Percentiles rank a stretch among this genome's conserved stretches.
Conservation (phyloP, 2,797 vertebrate species). For the Somateria mollissima region DNA sequence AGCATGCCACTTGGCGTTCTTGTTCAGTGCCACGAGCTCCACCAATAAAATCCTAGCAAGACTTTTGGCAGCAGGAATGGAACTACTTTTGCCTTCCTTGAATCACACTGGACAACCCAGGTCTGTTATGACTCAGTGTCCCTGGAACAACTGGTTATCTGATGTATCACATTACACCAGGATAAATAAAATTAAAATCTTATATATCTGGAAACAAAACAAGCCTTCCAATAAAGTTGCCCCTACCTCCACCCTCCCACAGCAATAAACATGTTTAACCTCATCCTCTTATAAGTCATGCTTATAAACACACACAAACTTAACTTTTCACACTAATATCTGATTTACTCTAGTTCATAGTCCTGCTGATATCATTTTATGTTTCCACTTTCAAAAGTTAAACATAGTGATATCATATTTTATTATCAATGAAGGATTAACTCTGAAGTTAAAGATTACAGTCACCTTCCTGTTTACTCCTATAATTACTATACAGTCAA, state of each 20-base stretch:
- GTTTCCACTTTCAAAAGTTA: background rate
- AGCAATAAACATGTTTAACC: background rate
- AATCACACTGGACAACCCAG: slow-evolving; percentile 58
- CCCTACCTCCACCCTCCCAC: background rate
- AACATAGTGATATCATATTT: background rate
- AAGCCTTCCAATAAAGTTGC: slow-evolving; percentile 2
- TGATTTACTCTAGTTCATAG: background rate
- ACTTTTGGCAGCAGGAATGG: slow-evolving; percentile 57
- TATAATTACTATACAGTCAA: background rate
- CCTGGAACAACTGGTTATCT: slow-evolving; percentile 60
- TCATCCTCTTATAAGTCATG: background rate
- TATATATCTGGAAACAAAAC: slow-evolving; percentile 42
- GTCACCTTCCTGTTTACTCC: background rate
- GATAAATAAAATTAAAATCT: slow-evolving; percentile 47
- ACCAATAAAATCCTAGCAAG: slow-evolving; percentile 46
- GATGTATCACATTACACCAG: slow-evolving; percentile 12
- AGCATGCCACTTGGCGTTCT: background rate
- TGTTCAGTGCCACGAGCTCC: slow-evolving; percentile 34
- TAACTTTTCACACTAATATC: background rate
- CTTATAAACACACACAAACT: background rate
- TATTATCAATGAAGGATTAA: slow-evolving; percentile 1
- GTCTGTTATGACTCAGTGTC: slow-evolving; percentile 48
- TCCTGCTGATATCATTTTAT: background rate
- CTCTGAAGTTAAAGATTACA: background rate
- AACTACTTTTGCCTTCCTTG: slow-evolving; percentile 65